Percentiles rank a stretch among this genome's conserved stretches.
These are phyloP conservation scores for Halesus radiatus DNA, from an alignment of 1,140 invertebrate genomes.

Conservation along the genomic window DNA sequence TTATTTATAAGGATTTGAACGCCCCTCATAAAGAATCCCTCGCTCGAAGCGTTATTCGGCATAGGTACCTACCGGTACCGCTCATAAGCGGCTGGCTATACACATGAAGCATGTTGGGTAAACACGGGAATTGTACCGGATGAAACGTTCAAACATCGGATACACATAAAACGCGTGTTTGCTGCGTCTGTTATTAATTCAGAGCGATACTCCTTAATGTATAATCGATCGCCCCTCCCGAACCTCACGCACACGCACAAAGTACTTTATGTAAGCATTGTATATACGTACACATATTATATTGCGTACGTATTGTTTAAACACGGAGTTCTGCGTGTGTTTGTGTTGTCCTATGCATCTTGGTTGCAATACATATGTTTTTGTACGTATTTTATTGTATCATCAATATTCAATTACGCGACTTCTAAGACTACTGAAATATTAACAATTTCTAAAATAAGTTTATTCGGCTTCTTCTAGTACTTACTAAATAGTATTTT, in stretches of 20 bases:
- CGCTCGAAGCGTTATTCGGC: constrained; percentile 6
- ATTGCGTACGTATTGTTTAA: neutral
- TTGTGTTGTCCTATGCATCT: neutral
- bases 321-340: neutral
- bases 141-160: constrained; percentile 43
- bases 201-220: constrained; percentile 47
- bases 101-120: constrained; percentile 4
- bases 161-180: constrained; percentile 46
- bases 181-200: constrained; percentile 51
- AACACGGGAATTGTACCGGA: constrained; percentile 34
- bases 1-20: constrained; percentile 25
- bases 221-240: constrained; percentile 45
- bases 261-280: neutral
- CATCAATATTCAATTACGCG: too few relatives aligned
- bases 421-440: too few relatives aligned
- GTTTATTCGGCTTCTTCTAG: too few relatives aligned
- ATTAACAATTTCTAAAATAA: too few relatives aligned
- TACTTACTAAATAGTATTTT: too few relatives aligned
- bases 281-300: too few relatives aligned
- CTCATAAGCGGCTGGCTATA: constrained; percentile 15
- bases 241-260: neutral
- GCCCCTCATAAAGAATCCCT: constrained; percentile 23
- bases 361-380: too few relatives aligned
- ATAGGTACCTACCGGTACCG: neutral
- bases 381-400: too few relatives aligned